These are phyloP conservation scores for Pteria penguin DNA, from an alignment of 2,888 invertebrate species.

Conservation along the genomic window DNA sequence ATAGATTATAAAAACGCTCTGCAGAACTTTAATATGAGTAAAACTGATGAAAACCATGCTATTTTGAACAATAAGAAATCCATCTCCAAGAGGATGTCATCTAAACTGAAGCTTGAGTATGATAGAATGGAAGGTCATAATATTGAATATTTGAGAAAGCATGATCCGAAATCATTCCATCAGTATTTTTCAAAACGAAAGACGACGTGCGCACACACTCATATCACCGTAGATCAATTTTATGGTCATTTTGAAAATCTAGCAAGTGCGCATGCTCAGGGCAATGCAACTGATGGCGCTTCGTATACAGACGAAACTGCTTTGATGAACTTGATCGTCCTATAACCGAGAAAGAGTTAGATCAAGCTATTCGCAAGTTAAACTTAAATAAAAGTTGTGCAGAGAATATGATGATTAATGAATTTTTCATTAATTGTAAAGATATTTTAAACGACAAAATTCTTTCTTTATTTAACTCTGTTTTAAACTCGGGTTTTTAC, in stretches of 20 bases:
- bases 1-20: neutral
- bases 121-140: neutral
- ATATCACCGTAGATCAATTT: no score
- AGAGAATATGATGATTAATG: neutral
- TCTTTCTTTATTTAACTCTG: conserved; percentile 14
- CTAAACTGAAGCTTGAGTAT: neutral
- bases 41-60: neutral
- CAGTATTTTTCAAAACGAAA: no score
- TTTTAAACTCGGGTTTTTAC: conserved; percentile 1
- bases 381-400: neutral
- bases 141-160: neutral
- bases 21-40: neutral
- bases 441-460: no score
- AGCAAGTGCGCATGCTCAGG: no score
- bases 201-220: no score
- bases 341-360: neutral
- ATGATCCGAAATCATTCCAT: neutral
- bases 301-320: no score
- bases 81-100: neutral
- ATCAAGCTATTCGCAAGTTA: neutral
- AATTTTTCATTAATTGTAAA: neutral
- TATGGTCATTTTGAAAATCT: no score
- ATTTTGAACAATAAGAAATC: neutral
- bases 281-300: no score
- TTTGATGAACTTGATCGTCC: neutral